Base-by-base conservation (phyloP, 2,888 invertebrate species). In the Argyresthia goedartella region DNA sequence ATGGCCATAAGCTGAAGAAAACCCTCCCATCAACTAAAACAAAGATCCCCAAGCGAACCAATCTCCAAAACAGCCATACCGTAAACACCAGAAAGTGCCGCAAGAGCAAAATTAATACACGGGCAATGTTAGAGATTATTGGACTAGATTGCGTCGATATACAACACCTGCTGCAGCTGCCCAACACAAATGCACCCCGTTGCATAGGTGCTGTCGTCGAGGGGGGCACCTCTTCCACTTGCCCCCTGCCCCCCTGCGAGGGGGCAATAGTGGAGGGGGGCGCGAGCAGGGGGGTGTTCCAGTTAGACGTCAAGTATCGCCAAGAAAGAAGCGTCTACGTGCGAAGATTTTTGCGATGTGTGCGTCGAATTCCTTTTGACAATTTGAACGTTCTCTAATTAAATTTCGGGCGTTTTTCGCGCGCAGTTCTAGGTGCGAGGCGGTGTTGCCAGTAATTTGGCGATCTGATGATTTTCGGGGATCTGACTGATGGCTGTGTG, bases 281-380 rank as follows among this genome's bases (percentile, higher is more conserved):
- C 39, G 49, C 44, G 44, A 36, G 25, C 16, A 13, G 50, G 42
- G 50, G 49, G 53, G 50, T 52, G 52, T 51, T 50, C 51, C 49
- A 51, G 53, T 51, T 51, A 54, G 52, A 52, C 49, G 54, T 54
- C 54, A 52, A 54, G 54, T 49, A 49, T 54, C 45, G 48, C 51
- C 52, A 54, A 48, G 51, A 52, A 54, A 54, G 52, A 50, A 54
- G 25, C 25, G 25, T 25, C 16, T 48, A 42, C 39, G 53, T 50
- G 50, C 43, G 53, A 53, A 49, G 53, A 52, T 50, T 46, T 53
- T 51, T 48, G 36, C 49, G 9, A 25, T 52, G 43, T 33, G 44
- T 39, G 43, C 10, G 54, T 39, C 41, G 50, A 39, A 49, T 36
- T 49, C 39, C 14, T 35, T 41, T 41, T 50, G 50, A 50, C 50